Evolutionary conservation across 2,113 vertebrate species (phyloP), one percentile per base, ranked within the genome.

Genomic region (Leptocoma aspasia): DNA sequence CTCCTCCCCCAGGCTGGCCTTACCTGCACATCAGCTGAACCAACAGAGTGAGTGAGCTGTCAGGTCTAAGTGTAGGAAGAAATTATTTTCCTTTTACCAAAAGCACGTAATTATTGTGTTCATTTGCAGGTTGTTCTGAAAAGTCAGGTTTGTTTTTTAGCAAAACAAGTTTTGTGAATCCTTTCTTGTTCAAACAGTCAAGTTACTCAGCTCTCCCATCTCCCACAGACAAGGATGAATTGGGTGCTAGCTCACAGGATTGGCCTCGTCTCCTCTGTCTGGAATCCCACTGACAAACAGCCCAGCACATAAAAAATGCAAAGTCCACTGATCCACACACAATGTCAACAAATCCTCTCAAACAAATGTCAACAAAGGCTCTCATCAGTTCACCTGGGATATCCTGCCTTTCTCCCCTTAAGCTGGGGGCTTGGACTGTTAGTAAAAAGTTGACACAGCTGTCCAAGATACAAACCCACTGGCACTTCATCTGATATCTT

Each of bases 371-470:
- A n/a, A n/a, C n/a, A n/a, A n/a, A 65, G 41, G 80, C 68, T 69
- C 60, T 75, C 57, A 65, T 10, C 59, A 83, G 56, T 30, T 86
- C 50, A 24, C 81, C 83, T 69, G 80, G 92, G 82, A 90, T 61
- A 69, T 63, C 70, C 80, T 60, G 57, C 69, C 45, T 94, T 82
- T 47, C 61, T 73, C 41, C 61, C 24, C 66, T 59, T 72, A 85
- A 92, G 85, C 56, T 93, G 87, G 63, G 88, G 79, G 59, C 23
- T 44, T 80, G 71, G 28, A 85, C 81, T 91, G 87, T 54, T 73
- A 92, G 91, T 59, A 79, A 91, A 81, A 92, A 94, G 95, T 95
- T 98, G 97, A 98, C 96, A 97, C 95, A 98, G 97, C 96, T 98
- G 82, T 78, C 97, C 95, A 89, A 95, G 72, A 96, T 65, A 66